Percentiles rank a stretch among this genome's conserved stretches.
Evolutionary conservation across 53 echinoderm and acorn worm genomes (phyloP).

Genomic region (Glandiceps talaboti): DNA sequence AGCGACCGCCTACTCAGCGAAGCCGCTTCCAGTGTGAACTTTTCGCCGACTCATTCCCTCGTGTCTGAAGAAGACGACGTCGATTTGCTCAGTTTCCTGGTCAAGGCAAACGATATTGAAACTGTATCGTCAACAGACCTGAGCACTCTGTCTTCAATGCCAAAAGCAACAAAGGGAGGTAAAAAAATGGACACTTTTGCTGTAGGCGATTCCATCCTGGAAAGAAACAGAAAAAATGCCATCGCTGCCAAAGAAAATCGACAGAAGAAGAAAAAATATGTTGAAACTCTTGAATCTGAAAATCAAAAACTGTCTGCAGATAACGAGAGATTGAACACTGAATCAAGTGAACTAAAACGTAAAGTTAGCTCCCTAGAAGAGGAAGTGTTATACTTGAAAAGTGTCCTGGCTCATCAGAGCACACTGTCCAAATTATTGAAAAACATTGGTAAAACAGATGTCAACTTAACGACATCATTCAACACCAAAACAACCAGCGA

Average conservation of each 20-base stretch:
- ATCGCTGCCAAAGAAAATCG: conserved; percentile 76
- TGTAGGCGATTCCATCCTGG: neutral
- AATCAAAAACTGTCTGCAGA: conserved; percentile 28
- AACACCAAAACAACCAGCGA: neutral
- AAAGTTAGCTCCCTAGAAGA: conserved; percentile 33
- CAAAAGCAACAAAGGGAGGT: neutral
- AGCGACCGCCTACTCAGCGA: neutral
- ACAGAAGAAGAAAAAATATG: conserved; percentile 53
- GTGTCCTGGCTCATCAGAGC: conserved; percentile 63
- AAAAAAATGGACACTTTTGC: neutral
- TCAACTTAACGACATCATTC: conserved; percentile 31
- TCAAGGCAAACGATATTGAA: neutral
- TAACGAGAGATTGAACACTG: conserved; percentile 29
- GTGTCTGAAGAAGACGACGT: neutral
- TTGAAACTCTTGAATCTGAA: conserved; percentile 32
- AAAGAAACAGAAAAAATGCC: conserved; percentile 50
- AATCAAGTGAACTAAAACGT: conserved; percentile 15
- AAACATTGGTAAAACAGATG: conserved; percentile 22
- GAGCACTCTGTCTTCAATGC: no score
- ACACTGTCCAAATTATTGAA: conserved; percentile 41
- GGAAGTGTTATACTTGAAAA: conserved; percentile 47
- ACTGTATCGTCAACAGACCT: neutral
- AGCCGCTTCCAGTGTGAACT: neutral
- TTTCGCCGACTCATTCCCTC: neutral
- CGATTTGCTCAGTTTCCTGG: neutral